A percentile compares a stretch with the other conserved stretches of the same genome.
Evolutionary conservation across 37 sponge, comb jelly and placozoan species (phyloP).

Genomic region (Spongilla lacustris): DNA sequence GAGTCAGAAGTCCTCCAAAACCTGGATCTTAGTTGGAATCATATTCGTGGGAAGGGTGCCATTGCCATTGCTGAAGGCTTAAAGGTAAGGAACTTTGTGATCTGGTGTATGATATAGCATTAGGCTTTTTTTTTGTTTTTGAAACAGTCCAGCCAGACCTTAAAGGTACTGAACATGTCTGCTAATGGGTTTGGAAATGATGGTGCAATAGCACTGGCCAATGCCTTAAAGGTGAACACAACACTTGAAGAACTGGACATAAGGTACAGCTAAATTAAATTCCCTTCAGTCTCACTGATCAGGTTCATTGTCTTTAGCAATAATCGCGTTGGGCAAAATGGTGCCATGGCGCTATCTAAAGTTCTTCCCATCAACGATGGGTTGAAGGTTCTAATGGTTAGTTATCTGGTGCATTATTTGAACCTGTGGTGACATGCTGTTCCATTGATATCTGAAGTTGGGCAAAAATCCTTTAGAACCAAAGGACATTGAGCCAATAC

Average conservation of each 20-base stretch:
- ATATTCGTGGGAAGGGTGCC: conserved; percentile 89
- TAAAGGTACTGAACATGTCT: conserved; percentile 83
- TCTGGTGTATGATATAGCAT: background rate
- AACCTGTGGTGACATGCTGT: background rate
- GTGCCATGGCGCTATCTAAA: conserved; percentile 74
- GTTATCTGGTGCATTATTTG: conserved; percentile 14
- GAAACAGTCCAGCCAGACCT: conserved; percentile 74
- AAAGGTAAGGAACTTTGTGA: conserved; percentile 40
- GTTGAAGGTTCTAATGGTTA: conserved; percentile 73
- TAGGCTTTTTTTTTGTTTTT: background rate
- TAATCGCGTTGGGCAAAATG: conserved; percentile 78
- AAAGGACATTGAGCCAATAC: conserved; percentile 26
- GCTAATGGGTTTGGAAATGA: conserved; percentile 93
- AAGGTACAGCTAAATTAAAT: conserved; percentile 42
- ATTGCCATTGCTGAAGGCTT: conserved; percentile 88
- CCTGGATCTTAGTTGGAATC: conserved; percentile 96
- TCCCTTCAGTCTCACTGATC: background rate
- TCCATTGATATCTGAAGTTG: conserved; percentile 23
- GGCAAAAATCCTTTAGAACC: conserved; percentile 62
- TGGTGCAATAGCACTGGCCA: conserved; percentile 85
- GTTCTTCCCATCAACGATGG: conserved; percentile 73
- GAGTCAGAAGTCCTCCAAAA: conserved; percentile 85
- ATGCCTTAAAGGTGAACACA: conserved; percentile 91
- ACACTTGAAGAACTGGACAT: conserved; percentile 84
- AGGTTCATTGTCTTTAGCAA: conserved; percentile 48